These are phyloP conservation scores for Mastomys coucha DNA, from an alignment of 2,113 vertebrate genomes.

Conservation along the genomic window DNA sequence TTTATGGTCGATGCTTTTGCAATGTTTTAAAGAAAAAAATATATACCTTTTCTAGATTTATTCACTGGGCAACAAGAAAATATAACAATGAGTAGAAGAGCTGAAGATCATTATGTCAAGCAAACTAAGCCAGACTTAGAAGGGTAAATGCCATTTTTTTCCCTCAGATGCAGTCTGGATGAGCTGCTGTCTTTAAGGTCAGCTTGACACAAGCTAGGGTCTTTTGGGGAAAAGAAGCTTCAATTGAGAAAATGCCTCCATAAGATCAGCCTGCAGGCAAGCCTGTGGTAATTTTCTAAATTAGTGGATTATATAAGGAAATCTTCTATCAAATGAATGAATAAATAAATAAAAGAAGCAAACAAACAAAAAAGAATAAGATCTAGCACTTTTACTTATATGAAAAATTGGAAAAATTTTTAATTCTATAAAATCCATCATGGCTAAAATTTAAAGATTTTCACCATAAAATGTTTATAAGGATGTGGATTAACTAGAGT, in stretches of 20 bases:
- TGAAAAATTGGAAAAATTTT: conserved; percentile 42
- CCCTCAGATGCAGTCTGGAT: neutral
- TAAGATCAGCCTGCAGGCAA: neutral
- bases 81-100: neutral
- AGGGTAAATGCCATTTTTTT: neutral
- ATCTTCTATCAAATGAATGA: neutral
- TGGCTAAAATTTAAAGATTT: neutral
- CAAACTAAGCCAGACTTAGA: neutral
- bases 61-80: neutral
- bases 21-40: conserved; percentile 46
- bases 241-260: neutral
- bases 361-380: neutral
- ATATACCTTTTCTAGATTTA: neutral
- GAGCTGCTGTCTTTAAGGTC: neutral
- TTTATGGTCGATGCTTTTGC: conserved; percentile 11
- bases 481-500: neutral
- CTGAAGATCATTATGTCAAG: neutral
- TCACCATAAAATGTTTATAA: conserved; percentile 22
- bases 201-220: neutral
- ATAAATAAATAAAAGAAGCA: neutral
- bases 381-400: conserved; percentile 38
- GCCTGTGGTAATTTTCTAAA: neutral
- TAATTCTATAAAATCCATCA: neutral
- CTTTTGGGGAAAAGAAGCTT: neutral
- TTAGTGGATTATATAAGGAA: neutral